Percentiles rank a stretch among this genome's conserved stretches.
These are phyloP conservation scores for Leptarthrus brevirostris DNA, from an alignment of 2,888 invertebrate genomes.

Conservation along the genomic window DNA sequence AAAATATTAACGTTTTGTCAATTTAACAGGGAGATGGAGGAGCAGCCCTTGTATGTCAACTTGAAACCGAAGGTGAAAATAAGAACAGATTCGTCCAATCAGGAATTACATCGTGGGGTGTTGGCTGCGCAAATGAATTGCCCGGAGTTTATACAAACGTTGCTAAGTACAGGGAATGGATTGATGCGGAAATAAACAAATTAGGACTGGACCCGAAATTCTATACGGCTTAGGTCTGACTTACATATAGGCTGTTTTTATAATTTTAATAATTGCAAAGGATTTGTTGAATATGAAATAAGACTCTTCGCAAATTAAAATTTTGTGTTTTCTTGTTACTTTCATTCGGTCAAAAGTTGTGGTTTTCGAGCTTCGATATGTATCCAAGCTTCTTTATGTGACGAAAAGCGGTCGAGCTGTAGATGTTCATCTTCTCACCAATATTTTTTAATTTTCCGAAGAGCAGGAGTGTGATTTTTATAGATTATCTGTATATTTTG, in stretches of 20 bases:
- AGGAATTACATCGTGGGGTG: constrained; percentile 72
- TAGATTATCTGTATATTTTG: too few relatives aligned
- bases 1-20: too few relatives aligned
- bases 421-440: too few relatives aligned
- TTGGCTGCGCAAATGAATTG: constrained; percentile 73
- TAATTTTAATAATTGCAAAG: background rate
- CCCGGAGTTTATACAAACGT: constrained; percentile 74
- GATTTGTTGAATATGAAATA: background rate
- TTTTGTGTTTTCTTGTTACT: background rate
- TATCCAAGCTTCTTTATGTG: too few relatives aligned
- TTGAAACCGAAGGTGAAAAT: constrained; percentile 63
- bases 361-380: too few relatives aligned
- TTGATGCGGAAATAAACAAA: constrained; percentile 68
- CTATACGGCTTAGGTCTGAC: constrained; percentile 20
- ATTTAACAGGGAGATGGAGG: constrained; percentile 77
- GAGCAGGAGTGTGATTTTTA: too few relatives aligned
- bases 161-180: constrained; percentile 73
- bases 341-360: too few relatives aligned
- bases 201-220: constrained; percentile 26
- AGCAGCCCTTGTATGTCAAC: constrained; percentile 75
- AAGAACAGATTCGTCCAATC: constrained; percentile 71
- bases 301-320: background rate
- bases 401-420: too few relatives aligned
- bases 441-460: too few relatives aligned
- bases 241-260: background rate